Percentiles rank a stretch among this genome's conserved stretches.
Conservation (phyloP, 1,140 invertebrate species). For the Micrasema minimum region DNA sequence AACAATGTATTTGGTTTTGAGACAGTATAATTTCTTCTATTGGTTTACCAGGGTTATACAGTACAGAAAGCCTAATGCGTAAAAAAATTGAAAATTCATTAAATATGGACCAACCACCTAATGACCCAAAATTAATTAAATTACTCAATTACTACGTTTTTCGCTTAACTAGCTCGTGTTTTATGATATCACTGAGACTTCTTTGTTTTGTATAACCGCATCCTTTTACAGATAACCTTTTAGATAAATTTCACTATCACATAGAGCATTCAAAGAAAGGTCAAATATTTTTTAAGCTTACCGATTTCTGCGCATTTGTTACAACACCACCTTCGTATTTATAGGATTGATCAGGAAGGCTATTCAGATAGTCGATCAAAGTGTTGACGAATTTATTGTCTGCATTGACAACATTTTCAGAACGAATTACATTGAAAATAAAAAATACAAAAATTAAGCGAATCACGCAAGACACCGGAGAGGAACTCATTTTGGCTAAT, state of each 20-base stretch:
- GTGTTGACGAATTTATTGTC: constrained; percentile 29
- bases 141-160: neutral
- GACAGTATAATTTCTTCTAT: no score
- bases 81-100: no score
- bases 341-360: constrained; percentile 21
- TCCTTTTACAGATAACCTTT: constrained; percentile 28
- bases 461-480: constrained; percentile 13
- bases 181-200: constrained; percentile 2
- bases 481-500: constrained; percentile 1
- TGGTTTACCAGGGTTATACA: no score
- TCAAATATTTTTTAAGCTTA: constrained; percentile 33
- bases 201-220: constrained; percentile 8
- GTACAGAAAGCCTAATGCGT: no score
- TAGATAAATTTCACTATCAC: constrained; percentile 21
- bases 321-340: constrained; percentile 32
- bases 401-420: constrained; percentile 16
- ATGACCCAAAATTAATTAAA: no score
- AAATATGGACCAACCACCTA: no score
- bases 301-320: constrained; percentile 37
- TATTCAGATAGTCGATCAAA: constrained; percentile 28
- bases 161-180: neutral
- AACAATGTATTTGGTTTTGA: no score
- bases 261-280: constrained; percentile 5
- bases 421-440: constrained; percentile 30
- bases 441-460: constrained; percentile 9